A percentile compares a stretch with the other conserved stretches of the same genome.
Conservation (phyloP, 2,888 invertebrate species). For the Melangyna quadrimaculata region DNA sequence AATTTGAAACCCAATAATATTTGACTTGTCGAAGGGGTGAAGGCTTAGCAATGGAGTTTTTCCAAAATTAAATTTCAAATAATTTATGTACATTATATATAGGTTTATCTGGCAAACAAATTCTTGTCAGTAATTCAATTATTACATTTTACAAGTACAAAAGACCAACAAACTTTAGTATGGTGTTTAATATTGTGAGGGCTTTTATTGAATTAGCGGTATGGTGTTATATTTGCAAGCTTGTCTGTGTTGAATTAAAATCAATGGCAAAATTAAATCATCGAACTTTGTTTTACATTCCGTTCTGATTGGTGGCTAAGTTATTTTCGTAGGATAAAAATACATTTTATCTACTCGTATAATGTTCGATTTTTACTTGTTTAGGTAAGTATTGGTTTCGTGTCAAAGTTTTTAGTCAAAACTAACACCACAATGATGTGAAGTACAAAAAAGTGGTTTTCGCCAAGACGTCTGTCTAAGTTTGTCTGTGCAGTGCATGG, state of each 20-base stretch:
- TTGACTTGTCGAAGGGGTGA: background rate
- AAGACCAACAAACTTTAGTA: background rate
- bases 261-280: background rate
- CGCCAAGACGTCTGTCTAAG: too few species aligned
- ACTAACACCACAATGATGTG: too few species aligned
- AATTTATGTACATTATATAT: background rate
- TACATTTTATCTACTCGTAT: background rate
- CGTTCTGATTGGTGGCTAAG: too few species aligned
- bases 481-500: too few species aligned
- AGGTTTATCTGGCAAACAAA: background rate
- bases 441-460: too few species aligned
- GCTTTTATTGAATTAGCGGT: background rate
- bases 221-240: slow-evolving; percentile 8
- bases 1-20: background rate
- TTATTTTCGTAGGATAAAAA: background rate
- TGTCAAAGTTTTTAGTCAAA: too few species aligned
- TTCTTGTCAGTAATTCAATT: background rate
- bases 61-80: background rate
- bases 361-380: background rate
- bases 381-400: too few species aligned
- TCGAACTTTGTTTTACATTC: background rate
- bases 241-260: background rate
- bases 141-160: too few species aligned
- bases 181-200: background rate
- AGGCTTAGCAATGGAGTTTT: slow-evolving; percentile 2